These are phyloP conservation scores for Thaleichthys pacificus DNA, from an alignment of 2,797 vertebrate species.

Conservation along the genomic window DNA sequence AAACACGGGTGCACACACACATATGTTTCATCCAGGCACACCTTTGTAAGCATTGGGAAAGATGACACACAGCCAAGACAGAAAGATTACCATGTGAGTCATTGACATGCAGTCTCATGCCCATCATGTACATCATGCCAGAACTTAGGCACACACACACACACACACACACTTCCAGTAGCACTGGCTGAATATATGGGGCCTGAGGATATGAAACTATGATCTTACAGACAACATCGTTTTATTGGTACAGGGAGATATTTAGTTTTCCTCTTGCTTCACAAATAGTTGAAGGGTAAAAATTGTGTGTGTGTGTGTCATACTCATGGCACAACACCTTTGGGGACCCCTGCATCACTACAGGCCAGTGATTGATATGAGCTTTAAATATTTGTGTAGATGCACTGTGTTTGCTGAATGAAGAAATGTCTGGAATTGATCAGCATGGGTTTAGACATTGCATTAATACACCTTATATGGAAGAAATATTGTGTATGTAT, in stretches of 20 bases:
- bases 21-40: not conserved
- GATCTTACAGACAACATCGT: not conserved
- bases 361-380: slow-evolving; percentile 43
- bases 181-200: not conserved
- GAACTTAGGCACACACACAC: not conserved
- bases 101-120: slow-evolving; percentile 50
- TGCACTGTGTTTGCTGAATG: slow-evolving; percentile 37
- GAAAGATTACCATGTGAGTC: slow-evolving; percentile 41
- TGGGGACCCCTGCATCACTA: slow-evolving; percentile 26
- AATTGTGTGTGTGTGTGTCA: slow-evolving; percentile 17
- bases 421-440: slow-evolving; percentile 41
- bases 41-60: slow-evolving; percentile 4
- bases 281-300: not conserved
- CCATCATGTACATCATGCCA: slow-evolving; percentile 14
- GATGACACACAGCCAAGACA: not conserved
- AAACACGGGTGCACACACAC: slow-evolving; percentile 10
- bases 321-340: slow-evolving; percentile 12
- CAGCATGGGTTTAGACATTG: not conserved
- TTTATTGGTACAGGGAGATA: not conserved
- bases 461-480: not conserved
- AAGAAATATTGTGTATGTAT: not conserved
- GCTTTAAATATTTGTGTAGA: slow-evolving; percentile 59
- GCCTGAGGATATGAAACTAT: not conserved
- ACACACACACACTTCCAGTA: slow-evolving; percentile 11
- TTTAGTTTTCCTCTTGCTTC: not conserved